Base-by-base conservation (phyloP, 2,888 invertebrate genomes). In the Drepanosiphum platanoidis region DNA sequence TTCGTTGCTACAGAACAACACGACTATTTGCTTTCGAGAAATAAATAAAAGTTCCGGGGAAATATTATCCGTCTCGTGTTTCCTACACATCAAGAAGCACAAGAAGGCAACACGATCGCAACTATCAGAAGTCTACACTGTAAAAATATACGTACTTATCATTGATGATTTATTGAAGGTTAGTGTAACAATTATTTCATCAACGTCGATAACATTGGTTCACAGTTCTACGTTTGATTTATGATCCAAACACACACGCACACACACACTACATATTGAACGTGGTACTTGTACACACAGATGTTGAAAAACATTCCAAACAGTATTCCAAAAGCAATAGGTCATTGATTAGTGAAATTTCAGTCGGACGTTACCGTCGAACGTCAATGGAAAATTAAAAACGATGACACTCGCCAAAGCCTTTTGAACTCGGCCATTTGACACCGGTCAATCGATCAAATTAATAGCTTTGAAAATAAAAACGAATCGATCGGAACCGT, bases 171-270 rank as follows among this genome's bases (percentile, higher is more conserved):
- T 75, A 75, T 64, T 46, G 66, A 66, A 74, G 75, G 75, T 84
- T 84, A 52, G 68, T 52, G 18, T 81, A 81, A 81, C 52, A 75
- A 72, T 84, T 84, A 75, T 84, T 84, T 77, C 68, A 52, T 66
- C 83, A 74, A 66, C 75, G 75, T 84, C 75, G 83, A 84, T 84
- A 84, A 84, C 52, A 68, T 36, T 52, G 66, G 83, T 74, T 36
- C 83, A 84, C 75, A 84, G 83, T 84, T 75, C 83, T 75, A 9
- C 74, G 18, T 70, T 66, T 74, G 82, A 74, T 74, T 74, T 64
- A 83, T 70, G 74, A 46, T 79, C 2, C 13, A 36, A n/a, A 27
- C 30, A 27, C n/a, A 39, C 34, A 34, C 13, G 8, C 0, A 58
- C 27, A 32, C 34, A 32, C n/a, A 52, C 32, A 58, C 22, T n/a